phyloP scores from a whole-genome alignment of 2,113 vertebrate species.

The Podarcis cretensis region DNA sequence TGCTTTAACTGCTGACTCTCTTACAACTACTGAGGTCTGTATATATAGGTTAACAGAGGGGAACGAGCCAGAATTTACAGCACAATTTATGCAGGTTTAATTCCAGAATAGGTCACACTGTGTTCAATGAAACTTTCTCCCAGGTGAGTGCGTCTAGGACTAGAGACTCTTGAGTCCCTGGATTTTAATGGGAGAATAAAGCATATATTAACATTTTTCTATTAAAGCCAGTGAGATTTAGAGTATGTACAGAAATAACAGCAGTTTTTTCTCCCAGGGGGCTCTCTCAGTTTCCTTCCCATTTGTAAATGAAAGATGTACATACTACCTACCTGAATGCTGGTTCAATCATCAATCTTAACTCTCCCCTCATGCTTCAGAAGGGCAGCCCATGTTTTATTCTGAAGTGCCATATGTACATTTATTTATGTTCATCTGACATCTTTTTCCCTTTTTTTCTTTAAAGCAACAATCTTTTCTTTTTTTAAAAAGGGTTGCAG shows the following conservation, averaged over 20 bases:
- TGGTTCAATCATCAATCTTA: neutral
- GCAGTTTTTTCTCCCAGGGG: neutral
- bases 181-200: neutral
- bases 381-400: neutral
- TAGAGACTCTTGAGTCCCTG: neutral
- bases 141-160: neutral
- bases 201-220: neutral
- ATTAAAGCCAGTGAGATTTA: neutral
- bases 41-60: constrained; percentile 23
- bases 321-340: neutral
- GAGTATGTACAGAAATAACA: neutral
- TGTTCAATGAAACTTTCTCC: neutral
- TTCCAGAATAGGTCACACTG: neutral
- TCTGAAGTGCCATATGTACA: neutral
- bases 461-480: neutral
- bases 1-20: neutral
- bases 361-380: neutral
- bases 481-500: neutral
- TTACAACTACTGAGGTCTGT: constrained; percentile 31
- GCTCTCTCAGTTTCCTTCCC: neutral
- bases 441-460: neutral
- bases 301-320: neutral
- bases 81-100: neutral
- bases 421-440: neutral
- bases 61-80: neutral